phyloP scores from a whole-genome alignment of 2,113 vertebrate genomes.

The Podilymbus podiceps region DNA sequence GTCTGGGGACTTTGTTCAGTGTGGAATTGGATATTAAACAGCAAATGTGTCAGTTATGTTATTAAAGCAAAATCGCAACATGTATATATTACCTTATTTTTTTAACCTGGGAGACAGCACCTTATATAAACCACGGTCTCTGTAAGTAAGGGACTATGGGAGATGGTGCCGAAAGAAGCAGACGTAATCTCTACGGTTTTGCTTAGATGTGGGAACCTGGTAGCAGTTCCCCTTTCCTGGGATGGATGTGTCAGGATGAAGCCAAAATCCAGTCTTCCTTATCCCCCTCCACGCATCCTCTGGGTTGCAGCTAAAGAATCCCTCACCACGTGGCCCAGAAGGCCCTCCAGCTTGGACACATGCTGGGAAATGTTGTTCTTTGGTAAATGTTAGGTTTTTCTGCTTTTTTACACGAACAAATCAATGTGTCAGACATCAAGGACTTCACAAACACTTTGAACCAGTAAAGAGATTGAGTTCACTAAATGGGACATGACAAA shows the following conservation, averaged over 20 bases:
- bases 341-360: background rate
- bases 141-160: background rate
- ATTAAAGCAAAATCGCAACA: conserved; percentile 20
- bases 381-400: background rate
- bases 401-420: conserved; percentile 18
- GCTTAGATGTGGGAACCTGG: background rate
- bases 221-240: background rate
- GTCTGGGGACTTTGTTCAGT: conserved; percentile 15
- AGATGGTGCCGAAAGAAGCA: background rate
- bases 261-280: background rate
- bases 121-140: background rate
- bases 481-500: conserved; percentile 29
- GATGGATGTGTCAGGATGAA: background rate
- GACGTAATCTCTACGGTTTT: background rate
- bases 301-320: background rate
- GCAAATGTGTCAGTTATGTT: conserved; percentile 9
- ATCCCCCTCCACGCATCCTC: rapidly evolving
- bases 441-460: conserved; percentile 4
- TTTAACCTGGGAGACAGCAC: background rate
- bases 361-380: background rate
- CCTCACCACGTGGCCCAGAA: background rate
- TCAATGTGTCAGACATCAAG: conserved; percentile 30
- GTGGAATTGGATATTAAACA: conserved; percentile 28
- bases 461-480: background rate
- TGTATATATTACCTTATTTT: background rate